Conservation (phyloP, 2,113 vertebrate species). For the Halichoeres trimaculatus region DNA sequence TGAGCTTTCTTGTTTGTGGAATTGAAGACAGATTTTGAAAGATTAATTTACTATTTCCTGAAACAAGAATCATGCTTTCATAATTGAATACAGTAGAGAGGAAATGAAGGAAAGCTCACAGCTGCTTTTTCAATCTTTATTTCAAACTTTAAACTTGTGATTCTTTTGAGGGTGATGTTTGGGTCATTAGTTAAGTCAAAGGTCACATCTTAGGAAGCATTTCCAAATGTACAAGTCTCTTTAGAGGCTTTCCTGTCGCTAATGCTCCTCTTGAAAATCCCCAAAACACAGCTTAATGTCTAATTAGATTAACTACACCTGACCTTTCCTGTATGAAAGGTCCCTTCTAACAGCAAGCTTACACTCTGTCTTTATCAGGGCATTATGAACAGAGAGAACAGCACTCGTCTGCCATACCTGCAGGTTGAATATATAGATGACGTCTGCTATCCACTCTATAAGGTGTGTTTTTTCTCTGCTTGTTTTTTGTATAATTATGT, state of each 20-base stretch:
- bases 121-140: too few relatives aligned
- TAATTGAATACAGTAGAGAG: too few relatives aligned
- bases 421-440: slow-evolving; percentile 94
- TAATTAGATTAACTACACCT: too few relatives aligned
- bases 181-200: too few relatives aligned
- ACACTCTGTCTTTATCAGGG: slow-evolving; percentile 78
- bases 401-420: slow-evolving; percentile 91
- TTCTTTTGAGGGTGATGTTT: too few relatives aligned
- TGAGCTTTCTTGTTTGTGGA: neutral
- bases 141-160: too few relatives aligned
- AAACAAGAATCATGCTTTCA: too few relatives aligned
- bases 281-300: neutral
- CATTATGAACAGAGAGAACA: slow-evolving; percentile 94
- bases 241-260: neutral
- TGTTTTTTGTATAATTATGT: neutral
- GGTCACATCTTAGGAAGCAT: too few relatives aligned
- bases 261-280: neutral
- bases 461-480: slow-evolving; percentile 79
- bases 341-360: neutral
- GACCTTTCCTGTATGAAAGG: neutral
- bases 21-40: neutral
- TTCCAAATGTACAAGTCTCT: neutral
- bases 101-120: too few relatives aligned
- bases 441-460: slow-evolving; percentile 90
- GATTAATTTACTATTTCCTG: neutral